Percentiles rank a stretch among this genome's conserved stretches.
These are phyloP conservation scores for Gambelia wislizenii DNA, from an alignment of 2,797 vertebrate genomes.

Conservation along the genomic window DNA sequence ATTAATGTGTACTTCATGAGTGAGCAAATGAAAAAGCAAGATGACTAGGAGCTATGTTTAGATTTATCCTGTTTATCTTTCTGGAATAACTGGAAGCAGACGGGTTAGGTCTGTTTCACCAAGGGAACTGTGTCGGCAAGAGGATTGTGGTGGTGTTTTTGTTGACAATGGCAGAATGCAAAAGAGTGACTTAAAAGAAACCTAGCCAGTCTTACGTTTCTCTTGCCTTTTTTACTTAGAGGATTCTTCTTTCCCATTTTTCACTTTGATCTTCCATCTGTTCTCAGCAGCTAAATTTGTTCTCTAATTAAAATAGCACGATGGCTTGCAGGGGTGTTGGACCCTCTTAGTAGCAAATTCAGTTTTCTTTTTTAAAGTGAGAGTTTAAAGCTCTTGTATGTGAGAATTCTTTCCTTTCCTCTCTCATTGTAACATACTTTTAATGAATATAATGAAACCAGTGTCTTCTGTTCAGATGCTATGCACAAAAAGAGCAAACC, in stretches of 20 bases:
- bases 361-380: not conserved
- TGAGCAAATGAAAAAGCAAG: not conserved
- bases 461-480: constrained; percentile 27
- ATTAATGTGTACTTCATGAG: not conserved
- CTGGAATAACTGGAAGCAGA: not conserved
- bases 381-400: not conserved
- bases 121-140: not conserved
- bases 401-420: not conserved
- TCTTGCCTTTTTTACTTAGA: constrained; percentile 13
- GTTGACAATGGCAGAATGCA: constrained; percentile 34
- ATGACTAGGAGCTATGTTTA: not conserved
- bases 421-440: not conserved
- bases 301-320: constrained; percentile 50
- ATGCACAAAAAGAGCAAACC: constrained; percentile 8
- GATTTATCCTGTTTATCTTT: not conserved
- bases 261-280: constrained; percentile 39
- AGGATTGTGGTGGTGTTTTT: constrained; percentile 15
- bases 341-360: not conserved
- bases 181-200: constrained; percentile 32
- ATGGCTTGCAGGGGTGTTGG: constrained; percentile 3
- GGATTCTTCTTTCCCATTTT: constrained; percentile 17
- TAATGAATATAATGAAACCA: constrained; percentile 19
- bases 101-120: not conserved
- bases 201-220: not conserved
- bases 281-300: constrained; percentile 42